Evolutionary conservation across 2,888 invertebrate genomes (phyloP).

Genomic region (Ceraclea dissimilis): DNA sequence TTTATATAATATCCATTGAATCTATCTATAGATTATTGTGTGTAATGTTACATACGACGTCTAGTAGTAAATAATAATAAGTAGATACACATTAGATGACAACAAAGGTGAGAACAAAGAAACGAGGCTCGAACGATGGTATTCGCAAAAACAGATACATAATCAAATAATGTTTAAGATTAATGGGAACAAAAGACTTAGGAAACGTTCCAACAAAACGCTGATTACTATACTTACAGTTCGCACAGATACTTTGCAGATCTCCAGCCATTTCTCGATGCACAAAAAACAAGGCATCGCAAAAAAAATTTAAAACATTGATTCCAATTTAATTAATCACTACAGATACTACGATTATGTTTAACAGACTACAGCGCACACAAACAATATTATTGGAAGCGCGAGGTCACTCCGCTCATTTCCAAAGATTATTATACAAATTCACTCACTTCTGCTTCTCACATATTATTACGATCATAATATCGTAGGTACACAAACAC

Average conservation of each 20-base stretch:
- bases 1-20: no score
- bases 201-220: constrained; percentile 8
- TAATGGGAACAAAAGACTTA: constrained; percentile 16
- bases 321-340: constrained; percentile 13
- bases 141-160: constrained; percentile 7
- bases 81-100: constrained; percentile 6
- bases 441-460: not conserved
- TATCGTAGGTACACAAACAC: no score
- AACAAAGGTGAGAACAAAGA: constrained; percentile 22
- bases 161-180: constrained; percentile 5
- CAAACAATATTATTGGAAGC: constrained; percentile 7
- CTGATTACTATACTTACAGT: constrained; percentile 13
- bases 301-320: constrained; percentile 11
- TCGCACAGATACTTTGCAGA: constrained; percentile 17
- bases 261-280: constrained; percentile 22
- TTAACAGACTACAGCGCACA: constrained; percentile 19
- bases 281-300: constrained; percentile 20
- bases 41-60: not conserved
- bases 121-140: constrained; percentile 1
- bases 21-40: no score
- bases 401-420: not conserved
- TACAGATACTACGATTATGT: constrained; percentile 15
- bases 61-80: no score
- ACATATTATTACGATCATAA: no score
- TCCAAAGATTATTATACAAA: not conserved